Evolutionary conservation across 2,113 vertebrate species (phyloP), one percentile per base, ranked within the genome.

Genomic region (Gorilla gorilla): DNA sequence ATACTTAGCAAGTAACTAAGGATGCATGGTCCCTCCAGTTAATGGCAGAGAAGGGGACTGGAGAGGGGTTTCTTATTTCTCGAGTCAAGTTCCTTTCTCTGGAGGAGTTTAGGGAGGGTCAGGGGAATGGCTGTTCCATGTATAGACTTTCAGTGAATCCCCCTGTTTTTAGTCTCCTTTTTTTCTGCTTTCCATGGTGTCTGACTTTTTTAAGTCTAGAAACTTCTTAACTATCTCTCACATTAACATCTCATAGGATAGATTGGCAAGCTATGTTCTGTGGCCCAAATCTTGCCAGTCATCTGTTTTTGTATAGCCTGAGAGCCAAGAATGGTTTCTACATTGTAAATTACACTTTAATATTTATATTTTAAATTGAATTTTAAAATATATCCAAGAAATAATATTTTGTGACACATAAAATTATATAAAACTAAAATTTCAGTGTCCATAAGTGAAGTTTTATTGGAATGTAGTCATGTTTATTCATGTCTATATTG

Each of bases 401-500:
- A 45, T 73, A 55, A 13, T 86, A 79, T 90, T 93, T 70, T 84
- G 38, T 85, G 23, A 73, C 27, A 35, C 25, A 35, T 85, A 73
- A 91, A 57, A 91, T 91, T 73, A 86, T 81, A 32, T 43, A 10
- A 87, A 50, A 94, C 57, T 73, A 57, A 86, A 94, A 57, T 48
- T 59, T 68, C 25, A n/a, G 5, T 87, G 35, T 40, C 32, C 16
- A 16, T 30, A 86, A 70, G 13, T 57, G 40, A 82, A 68, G 20
- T 82, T 94, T 87, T 66, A 17, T 17, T 94, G 32, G 25, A 22
- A 40, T 9, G 8, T 43, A 43, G 16, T 57, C n/a, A 75, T 12
- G 32, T n/a, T 59, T 45, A 68, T 48, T 94, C 10, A 59, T 23
- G 20, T 87, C 8, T 68, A 13, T 57, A n/a, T 59, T 32, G 22